Base-by-base conservation (phyloP, 2,113 vertebrate genomes). In the Hemibagrus wyckioides region DNA sequence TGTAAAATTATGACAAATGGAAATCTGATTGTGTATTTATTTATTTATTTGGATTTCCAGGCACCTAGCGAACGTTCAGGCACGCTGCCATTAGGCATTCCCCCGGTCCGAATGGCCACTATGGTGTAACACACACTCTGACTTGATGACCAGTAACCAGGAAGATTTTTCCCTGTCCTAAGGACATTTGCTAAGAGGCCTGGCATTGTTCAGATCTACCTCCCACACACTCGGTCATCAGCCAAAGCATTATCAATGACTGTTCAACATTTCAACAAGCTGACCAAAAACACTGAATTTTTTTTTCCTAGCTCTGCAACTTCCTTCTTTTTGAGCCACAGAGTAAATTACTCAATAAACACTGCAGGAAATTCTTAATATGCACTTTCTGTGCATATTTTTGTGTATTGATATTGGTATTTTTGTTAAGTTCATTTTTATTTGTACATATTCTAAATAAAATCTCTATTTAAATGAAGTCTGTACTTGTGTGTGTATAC, bases 71-170 rank as follows among this genome's bases (percentile, higher is more conserved):
- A 94, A 25, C 89, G 87, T 30, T 91, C 90, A 0, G 33, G 81
- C 67, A 50, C 90, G 30, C 90, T 94, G 28, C 93, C 94, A 0
- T 81, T 83, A 1, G 93, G 91, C 71, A 82, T 92, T 3, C 82
- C 89, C 0, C 91, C 92, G 11, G 91, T 93, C 87, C 92, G 94
- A 92, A 77, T 91, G 33, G 94, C 95, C 61, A 95, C 95, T 54
- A 95, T 90, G 0, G 95, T 96, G 7, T 96, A 61, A 93, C 41
- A 48, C 63, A 19, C 0, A 21, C 14, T 25, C n/a, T 8, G 48
- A 41, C 23, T 63, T n/a, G n/a, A 28, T 3, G 11, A 36, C 21
- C 50, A 54, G 28, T 41, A 28, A 61, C 15, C n/a, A n/a, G n/a
- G n/a, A n/a, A n/a, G n/a, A 28, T 25, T 25, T 59, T 61, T 59